Evolutionary conservation across 1,140 invertebrate species (phyloP), one percentile per base, ranked within the genome.

Genomic region (Drosophila yakuba): DNA sequence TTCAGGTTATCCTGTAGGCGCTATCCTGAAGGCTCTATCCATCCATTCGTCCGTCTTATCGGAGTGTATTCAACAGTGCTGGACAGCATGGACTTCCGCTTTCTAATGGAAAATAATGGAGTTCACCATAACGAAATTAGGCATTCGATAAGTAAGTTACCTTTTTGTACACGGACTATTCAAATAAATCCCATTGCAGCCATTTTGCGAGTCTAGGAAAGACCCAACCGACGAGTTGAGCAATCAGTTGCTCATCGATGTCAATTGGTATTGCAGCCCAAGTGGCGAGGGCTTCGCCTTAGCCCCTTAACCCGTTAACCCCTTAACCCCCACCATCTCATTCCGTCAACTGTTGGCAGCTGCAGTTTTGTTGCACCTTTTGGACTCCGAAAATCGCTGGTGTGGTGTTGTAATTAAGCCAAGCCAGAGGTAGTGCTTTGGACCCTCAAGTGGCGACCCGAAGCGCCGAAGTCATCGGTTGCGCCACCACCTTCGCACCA

Each of bases 361-460:
- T 68, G 64, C 47, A 64, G 60, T 52, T 63, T 51, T 54, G 59
- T 47, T 20, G 59, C 59, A 61, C 58, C 58, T 61, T 28, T 61
- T 14, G 32, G 36, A 38, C 38, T 23, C 54, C 41, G 5, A 47
- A 39, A 61, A 45, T 14, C 52, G 25, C 28, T 67, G 73, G 36
- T 67, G 73, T 57, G 25, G 41, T 76, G 73, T 57, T 55, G 71
- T 64, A 74, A 74, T 73, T 73, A 64, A 57, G 60, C 45, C 59
- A 64, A 57, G 60, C 45, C 59, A 67, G 25, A 48, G 73, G 20
- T 20, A 39, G 32, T 43, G 59, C 38, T 38, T 60, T 20, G 17
- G 2, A 23, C 61, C 61, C 61, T 36, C 57, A 73, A 74, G 55
- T 66, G 55, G 55, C 63, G 55, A 66, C 25, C 55, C 25, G 12